Evolutionary conservation across 2,797 vertebrate species (phyloP).

Genomic region (Premnoplex brunnescens): DNA sequence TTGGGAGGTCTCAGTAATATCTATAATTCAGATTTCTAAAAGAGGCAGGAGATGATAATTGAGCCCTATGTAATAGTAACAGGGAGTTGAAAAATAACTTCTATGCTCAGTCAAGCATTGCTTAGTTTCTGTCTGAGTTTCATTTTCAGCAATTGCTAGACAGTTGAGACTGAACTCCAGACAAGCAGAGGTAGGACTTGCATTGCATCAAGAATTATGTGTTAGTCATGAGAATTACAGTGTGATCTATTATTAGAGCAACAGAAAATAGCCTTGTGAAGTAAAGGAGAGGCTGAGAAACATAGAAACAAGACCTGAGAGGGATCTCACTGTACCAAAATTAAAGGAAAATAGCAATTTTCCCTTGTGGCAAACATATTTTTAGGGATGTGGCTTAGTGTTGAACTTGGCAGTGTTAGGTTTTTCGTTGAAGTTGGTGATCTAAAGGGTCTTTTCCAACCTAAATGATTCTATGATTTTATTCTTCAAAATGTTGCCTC

Average conservation of each 20-base stretch:
- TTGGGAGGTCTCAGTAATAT: not conserved
- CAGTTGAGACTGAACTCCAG: constrained; percentile 31
- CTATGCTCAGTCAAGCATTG: constrained; percentile 20
- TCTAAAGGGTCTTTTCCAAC: not conserved
- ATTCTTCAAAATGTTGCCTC: not conserved
- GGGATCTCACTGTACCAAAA: not conserved
- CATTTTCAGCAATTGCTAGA: constrained; percentile 56
- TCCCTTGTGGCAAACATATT: not conserved
- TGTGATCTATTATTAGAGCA: constrained; percentile 26
- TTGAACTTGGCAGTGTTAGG: not conserved
- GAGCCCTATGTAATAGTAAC: not conserved
- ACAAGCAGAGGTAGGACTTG: constrained; percentile 44
- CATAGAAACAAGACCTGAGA: not conserved
- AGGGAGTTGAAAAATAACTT: constrained; percentile 16
- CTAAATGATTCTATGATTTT: not conserved
- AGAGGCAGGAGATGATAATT: not conserved
- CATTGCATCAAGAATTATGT: constrained; percentile 27
- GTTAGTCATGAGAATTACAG: constrained; percentile 40
- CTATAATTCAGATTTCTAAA: not conserved
- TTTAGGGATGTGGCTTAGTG: not conserved
- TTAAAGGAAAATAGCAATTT: constrained; percentile 22
- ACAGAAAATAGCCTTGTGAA: constrained; percentile 48
- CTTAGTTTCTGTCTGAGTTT: constrained; percentile 45
- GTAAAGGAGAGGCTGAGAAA: constrained; percentile 8
- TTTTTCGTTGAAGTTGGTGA: not conserved